phyloP scores from a whole-genome alignment of 2,797 vertebrate genomes.

The Tangara arthus region DNA sequence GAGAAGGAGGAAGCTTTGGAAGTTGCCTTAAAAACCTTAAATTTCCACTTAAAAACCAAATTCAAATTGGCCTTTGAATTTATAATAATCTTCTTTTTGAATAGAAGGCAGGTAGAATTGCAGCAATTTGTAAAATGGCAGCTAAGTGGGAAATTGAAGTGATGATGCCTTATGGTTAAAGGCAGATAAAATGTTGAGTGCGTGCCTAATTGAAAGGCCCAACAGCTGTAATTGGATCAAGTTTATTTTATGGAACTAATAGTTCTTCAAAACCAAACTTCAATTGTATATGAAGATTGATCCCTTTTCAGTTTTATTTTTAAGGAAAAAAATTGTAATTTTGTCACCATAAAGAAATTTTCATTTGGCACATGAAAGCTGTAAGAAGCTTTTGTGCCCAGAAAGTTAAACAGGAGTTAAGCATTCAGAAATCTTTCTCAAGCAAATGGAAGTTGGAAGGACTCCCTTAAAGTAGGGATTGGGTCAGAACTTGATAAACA shows the following conservation, averaged over 20 bases:
- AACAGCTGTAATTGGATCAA: neutral
- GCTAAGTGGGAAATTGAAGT: neutral
- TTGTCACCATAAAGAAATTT: neutral
- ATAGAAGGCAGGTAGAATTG: conserved; percentile 20
- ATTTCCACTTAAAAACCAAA: neutral
- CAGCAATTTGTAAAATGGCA: conserved; percentile 17
- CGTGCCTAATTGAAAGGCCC: neutral
- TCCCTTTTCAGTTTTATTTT: neutral
- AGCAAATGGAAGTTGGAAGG: neutral
- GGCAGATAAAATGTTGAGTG: neutral
- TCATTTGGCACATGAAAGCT: neutral
- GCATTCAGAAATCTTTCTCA: neutral
- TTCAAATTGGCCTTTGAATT: conserved; percentile 15
- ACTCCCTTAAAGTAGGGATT: neutral
- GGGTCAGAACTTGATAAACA: neutral
- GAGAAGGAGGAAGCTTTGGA: conserved; percentile 6
- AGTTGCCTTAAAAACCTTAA: conserved; percentile 12
- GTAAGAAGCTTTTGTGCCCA: neutral
- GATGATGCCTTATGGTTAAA: neutral
- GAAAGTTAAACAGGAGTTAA: neutral
- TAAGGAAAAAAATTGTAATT: neutral
- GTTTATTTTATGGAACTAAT: neutral
- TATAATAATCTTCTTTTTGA: neutral
- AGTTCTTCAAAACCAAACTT: neutral
- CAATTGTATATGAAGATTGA: neutral